Evolutionary conservation across 2,113 vertebrate species (phyloP).

Genomic region (Polypterus senegalus): DNA sequence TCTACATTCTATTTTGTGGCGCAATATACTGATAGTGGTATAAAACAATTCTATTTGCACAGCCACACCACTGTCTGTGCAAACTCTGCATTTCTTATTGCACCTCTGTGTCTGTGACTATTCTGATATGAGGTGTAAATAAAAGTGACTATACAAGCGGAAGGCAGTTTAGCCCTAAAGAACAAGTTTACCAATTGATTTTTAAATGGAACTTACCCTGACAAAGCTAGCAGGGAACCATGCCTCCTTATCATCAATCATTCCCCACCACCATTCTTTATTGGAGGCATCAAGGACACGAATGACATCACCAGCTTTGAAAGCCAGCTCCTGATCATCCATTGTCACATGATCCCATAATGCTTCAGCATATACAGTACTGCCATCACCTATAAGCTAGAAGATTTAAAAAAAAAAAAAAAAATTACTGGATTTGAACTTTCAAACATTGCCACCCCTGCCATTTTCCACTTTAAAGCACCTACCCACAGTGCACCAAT

Average conservation of each 20-base stretch:
- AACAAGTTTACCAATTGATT: background rate
- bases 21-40: too few relatives aligned
- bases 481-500: too few relatives aligned
- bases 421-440: background rate
- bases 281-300: slow-evolving; percentile 81
- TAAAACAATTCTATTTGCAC: too few relatives aligned
- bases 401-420: background rate
- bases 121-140: background rate
- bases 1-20: too few relatives aligned
- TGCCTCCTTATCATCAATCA: slow-evolving; percentile 70
- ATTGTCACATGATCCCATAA: slow-evolving; percentile 97
- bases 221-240: slow-evolving; percentile 97
- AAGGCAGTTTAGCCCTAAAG: background rate
- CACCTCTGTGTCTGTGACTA: background rate
- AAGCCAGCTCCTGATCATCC: slow-evolving; percentile 92
- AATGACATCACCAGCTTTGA: slow-evolving; percentile 94
- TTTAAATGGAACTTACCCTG: slow-evolving; percentile 51
- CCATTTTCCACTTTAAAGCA: too few relatives aligned
- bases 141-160: background rate
- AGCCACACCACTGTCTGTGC: too few relatives aligned
- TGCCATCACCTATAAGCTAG: slow-evolving; percentile 63
- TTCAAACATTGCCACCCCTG: too few relatives aligned
- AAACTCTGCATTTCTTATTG: too few relatives aligned
- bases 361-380: slow-evolving; percentile 77
- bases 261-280: slow-evolving; percentile 97